These are phyloP conservation scores for Pachypeltis micranthus DNA, from an alignment of 1,140 invertebrate genomes.

Conservation along the genomic window DNA sequence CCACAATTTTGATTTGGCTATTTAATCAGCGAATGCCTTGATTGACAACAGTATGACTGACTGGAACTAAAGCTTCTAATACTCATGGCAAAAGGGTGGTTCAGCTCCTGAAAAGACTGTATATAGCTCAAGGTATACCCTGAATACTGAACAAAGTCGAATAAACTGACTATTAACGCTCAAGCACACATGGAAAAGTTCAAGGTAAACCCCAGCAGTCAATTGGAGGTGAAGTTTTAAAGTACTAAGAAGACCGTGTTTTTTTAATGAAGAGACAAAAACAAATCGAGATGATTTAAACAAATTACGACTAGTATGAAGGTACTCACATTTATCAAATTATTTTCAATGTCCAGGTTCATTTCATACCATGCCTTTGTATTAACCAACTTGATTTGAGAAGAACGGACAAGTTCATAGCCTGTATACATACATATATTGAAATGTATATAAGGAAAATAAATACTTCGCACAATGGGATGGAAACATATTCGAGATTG, in stretches of 20 bases:
- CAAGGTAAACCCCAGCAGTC: neutral
- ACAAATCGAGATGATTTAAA: neutral
- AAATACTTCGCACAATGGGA: too few relatives aligned
- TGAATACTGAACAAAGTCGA: neutral
- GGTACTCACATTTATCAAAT: neutral
- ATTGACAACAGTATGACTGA: too few relatives aligned
- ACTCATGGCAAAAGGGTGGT: too few relatives aligned
- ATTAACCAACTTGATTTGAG: neutral
- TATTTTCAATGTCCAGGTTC: neutral
- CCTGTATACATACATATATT: too few relatives aligned
- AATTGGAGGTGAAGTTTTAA: neutral
- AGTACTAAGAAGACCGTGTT: neutral
- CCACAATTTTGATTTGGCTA: too few relatives aligned
- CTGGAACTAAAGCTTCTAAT: too few relatives aligned
- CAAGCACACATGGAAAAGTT: neutral
- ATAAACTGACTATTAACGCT: neutral
- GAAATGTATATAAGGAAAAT: too few relatives aligned
- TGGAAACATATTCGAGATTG: too few relatives aligned
- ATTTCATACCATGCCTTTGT: neutral
- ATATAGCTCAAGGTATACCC: too few relatives aligned
- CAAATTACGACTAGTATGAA: neutral
- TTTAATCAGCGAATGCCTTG: too few relatives aligned
- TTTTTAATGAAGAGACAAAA: neutral
- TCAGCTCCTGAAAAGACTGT: too few relatives aligned
- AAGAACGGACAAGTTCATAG: neutral